Conservation (phyloP, 2,888 invertebrate genomes). For the Acleris literana region DNA sequence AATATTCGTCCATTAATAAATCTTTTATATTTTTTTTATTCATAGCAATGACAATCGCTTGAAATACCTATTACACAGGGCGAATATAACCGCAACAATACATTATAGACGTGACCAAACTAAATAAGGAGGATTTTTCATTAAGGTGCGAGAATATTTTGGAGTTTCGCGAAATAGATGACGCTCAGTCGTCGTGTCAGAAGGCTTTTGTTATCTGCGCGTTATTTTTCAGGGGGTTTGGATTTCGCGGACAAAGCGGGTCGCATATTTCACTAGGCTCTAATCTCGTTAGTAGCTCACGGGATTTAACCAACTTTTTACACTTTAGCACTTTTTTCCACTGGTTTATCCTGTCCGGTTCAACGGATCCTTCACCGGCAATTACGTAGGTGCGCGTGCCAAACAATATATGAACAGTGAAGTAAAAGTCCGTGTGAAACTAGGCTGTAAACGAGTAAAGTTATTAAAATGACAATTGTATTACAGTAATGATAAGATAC, state of each 20-base stretch:
- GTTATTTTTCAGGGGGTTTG: slow-evolving; percentile 74
- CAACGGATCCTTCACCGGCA: slow-evolving; percentile 41
- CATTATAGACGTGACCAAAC: slow-evolving; percentile 40
- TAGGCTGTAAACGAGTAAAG: background rate
- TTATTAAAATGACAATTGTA: too few species aligned
- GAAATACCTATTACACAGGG: slow-evolving; percentile 16
- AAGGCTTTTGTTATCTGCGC: slow-evolving; percentile 74
- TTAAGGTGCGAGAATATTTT: slow-evolving; percentile 60
- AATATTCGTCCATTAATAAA: too few species aligned
- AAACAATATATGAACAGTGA: background rate
- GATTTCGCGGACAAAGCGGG: slow-evolving; percentile 72
- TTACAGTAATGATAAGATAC: too few species aligned
- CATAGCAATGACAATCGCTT: slow-evolving; percentile 1
- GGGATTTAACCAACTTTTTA: slow-evolving; percentile 64
- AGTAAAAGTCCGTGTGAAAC: background rate
- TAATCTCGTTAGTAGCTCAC: slow-evolving; percentile 74
- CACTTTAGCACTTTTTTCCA: slow-evolving; percentile 57
- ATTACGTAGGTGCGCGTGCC: slow-evolving; percentile 38
- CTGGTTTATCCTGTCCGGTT: slow-evolving; percentile 52
- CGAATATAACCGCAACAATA: slow-evolving; percentile 21
- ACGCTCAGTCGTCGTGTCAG: slow-evolving; percentile 62
- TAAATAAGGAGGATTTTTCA: slow-evolving; percentile 49
- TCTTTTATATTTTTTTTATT: background rate
- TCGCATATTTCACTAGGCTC: slow-evolving; percentile 73
- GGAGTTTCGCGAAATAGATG: slow-evolving; percentile 57